phyloP scores from a whole-genome alignment of 1,140 invertebrate genomes.

The Teleogryllus occipitalis region DNA sequence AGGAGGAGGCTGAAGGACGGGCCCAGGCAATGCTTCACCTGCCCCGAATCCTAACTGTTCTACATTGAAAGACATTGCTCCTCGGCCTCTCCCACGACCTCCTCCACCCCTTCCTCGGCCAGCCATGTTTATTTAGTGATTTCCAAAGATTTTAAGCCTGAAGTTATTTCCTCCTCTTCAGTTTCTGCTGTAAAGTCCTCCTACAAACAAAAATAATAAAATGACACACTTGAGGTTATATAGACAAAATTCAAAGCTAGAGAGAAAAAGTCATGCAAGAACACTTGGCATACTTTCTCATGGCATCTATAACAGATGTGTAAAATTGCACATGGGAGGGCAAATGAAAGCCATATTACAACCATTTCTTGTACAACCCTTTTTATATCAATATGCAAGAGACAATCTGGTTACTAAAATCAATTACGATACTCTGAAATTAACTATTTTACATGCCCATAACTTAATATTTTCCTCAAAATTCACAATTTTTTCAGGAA shows the following conservation, averaged over 20 bases:
- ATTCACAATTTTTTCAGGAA: too few relatives aligned
- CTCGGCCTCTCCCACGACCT: slow-evolving; percentile 39
- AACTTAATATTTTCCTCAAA: too few relatives aligned
- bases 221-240: not conserved
- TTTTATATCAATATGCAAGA: not conserved
- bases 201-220: slow-evolving; percentile 23
- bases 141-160: slow-evolving; percentile 26
- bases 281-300: not conserved
- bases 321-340: too few relatives aligned
- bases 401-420: not conserved
- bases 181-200: slow-evolving; percentile 32
- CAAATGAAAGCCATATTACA: not conserved
- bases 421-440: too few relatives aligned
- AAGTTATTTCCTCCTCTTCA: slow-evolving; percentile 28
- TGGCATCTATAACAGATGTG: not conserved
- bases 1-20: slow-evolving; percentile 54
- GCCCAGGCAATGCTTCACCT: slow-evolving; percentile 49
- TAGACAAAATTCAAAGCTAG: too few relatives aligned
- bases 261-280: not conserved
- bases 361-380: not conserved
- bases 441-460: too few relatives aligned
- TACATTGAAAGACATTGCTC: slow-evolving; percentile 46
- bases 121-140: slow-evolving; percentile 30
- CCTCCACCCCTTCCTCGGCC: slow-evolving; percentile 39
- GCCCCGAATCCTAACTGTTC: slow-evolving; percentile 53